A percentile compares a stretch with the other conserved stretches of the same genome.
Conservation (phyloP, 2,888 invertebrate species). For the Xiphydria camelus region DNA sequence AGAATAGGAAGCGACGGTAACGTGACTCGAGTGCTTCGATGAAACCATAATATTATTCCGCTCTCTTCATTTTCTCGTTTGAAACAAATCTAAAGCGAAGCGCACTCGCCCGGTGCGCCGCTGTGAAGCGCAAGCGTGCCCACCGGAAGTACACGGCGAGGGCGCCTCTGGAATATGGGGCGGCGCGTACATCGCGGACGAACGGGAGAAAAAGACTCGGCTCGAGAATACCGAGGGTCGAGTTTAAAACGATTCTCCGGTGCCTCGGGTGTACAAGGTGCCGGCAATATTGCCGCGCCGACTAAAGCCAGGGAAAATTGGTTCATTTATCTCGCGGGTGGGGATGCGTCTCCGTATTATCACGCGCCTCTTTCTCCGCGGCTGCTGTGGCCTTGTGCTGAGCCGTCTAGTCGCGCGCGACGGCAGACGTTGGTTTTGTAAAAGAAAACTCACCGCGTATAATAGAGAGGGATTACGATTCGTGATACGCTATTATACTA, state of each 20-base stretch:
- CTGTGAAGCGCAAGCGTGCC: no score
- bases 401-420: no score
- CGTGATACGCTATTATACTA: no score
- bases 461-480: no score
- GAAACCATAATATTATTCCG: conserved; percentile 40
- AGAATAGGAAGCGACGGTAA: conserved; percentile 35
- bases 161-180: no score
- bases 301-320: conserved; percentile 49
- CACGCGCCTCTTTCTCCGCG: conserved; percentile 35
- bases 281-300: conserved; percentile 42
- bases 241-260: conserved; percentile 26
- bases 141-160: no score
- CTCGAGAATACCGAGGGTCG: conserved; percentile 7
- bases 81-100: conserved; percentile 18
- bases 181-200: neutral
- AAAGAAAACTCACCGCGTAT: no score
- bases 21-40: conserved; percentile 36
- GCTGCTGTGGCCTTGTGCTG: no score
- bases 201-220: neutral
- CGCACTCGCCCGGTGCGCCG: no score
- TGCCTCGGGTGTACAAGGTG: conserved; percentile 17
- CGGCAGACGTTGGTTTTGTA: no score
- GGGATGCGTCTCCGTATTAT: conserved; percentile 29
- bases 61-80: conserved; percentile 20
- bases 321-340: conserved; percentile 45